Percentiles rank a stretch among this genome's conserved stretches.
Conservation (phyloP, 2,797 vertebrate species). For the Antrozous pallidus region DNA sequence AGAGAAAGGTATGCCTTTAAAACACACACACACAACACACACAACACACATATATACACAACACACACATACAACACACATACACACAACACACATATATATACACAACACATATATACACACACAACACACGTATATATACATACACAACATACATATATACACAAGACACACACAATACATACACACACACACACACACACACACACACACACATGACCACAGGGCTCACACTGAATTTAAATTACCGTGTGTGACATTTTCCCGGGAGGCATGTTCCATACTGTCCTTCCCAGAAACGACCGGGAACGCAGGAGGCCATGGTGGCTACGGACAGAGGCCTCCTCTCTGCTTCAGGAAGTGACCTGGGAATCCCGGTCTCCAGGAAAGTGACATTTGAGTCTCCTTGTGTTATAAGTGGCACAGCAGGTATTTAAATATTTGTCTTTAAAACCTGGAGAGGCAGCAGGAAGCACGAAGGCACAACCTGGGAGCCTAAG, state of each 20-base stretch:
- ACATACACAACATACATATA: no score
- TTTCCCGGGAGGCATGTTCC: neutral
- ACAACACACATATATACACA: no score
- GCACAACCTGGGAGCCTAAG: neutral
- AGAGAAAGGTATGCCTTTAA: neutral
- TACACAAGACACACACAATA: no score
- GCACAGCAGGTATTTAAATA: conserved; percentile 36
- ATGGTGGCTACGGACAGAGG: no score
- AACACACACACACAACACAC: neutral
- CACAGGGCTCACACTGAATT: conserved; percentile 5
- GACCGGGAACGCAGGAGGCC: neutral
- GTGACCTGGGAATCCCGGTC: neutral
- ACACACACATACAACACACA: no score
- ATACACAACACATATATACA: no score
- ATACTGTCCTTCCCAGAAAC: neutral
- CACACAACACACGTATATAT: no score
- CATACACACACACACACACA: no score
- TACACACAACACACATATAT: no score
- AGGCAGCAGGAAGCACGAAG: neutral
- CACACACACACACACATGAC: no score
- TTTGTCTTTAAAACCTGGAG: neutral
- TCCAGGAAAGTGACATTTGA: conserved; percentile 28
- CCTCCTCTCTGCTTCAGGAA: no score
- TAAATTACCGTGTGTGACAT: conserved; percentile 22
- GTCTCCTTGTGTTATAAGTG: conserved; percentile 25